A percentile compares a stretch with the other conserved stretches of the same genome.
These are phyloP conservation scores for Orchestes rusci DNA, from an alignment of 2,888 invertebrate genomes.

Conservation along the genomic window DNA sequence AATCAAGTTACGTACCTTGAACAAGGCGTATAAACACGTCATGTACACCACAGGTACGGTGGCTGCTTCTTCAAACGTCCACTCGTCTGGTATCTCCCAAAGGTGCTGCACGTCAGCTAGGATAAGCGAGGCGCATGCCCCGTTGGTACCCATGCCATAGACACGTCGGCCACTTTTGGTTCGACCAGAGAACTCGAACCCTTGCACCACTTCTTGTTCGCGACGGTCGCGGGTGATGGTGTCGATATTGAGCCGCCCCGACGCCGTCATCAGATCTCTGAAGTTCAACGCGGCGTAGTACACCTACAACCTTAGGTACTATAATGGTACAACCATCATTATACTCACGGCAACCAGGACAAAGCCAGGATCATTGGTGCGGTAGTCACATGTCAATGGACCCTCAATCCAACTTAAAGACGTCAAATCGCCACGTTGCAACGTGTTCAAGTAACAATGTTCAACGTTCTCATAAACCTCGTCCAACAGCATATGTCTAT, in stretches of 20 bases:
- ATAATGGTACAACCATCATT: too few relatives aligned
- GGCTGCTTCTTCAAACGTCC: conserved; percentile 68
- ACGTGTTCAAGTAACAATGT: conserved; percentile 71
- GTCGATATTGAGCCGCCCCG: conserved; percentile 81
- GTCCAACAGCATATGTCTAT: conserved; percentile 67
- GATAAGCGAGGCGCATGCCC: conserved; percentile 56
- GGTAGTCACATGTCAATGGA: conserved; percentile 33
- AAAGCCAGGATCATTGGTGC: conserved; percentile 2
- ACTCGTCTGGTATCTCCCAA: conserved; percentile 64
- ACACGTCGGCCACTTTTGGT: conserved; percentile 48
- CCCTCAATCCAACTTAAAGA: conserved; percentile 78
- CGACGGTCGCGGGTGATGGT: conserved; percentile 62
- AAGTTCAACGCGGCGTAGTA: conserved; percentile 83
- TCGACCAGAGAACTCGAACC: conserved; percentile 60
- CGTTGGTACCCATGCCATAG: conserved; percentile 56
- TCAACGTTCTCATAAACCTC: conserved; percentile 46
- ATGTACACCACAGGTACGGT: conserved; percentile 70
- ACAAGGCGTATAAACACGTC: conserved; percentile 46
- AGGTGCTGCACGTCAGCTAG: conserved; percentile 48
- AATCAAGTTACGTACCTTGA: conserved; percentile 38
- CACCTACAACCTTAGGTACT: too few relatives aligned
- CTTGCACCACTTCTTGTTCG: conserved; percentile 59
- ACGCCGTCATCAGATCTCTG: conserved; percentile 90
- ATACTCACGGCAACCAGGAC: conserved; percentile 20
- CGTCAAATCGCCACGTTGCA: conserved; percentile 80